phyloP scores from a whole-genome alignment of 2,888 invertebrate genomes.

The Campoplex capitator region DNA sequence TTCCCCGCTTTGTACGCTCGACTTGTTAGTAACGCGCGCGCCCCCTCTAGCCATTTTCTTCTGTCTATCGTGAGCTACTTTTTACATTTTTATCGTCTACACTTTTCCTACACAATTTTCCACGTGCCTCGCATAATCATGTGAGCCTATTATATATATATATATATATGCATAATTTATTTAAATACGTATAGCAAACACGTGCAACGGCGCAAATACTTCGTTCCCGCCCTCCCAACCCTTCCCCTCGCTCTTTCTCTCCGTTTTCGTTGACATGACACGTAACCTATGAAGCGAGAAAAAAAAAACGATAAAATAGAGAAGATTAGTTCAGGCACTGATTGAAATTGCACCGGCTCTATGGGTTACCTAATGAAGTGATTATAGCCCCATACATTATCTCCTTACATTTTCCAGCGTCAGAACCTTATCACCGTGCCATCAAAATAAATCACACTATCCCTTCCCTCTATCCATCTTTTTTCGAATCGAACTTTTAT shows the following conservation, averaged over 20 bases:
- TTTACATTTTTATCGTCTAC: conserved; percentile 35
- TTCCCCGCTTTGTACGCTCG: conserved; percentile 25
- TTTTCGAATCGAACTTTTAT: neutral
- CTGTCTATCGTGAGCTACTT: conserved; percentile 21
- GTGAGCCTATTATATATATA: neutral
- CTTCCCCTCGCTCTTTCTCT: neutral
- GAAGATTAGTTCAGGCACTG: conserved; percentile 43
- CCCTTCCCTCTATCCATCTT: neutral
- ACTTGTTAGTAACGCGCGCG: conserved; percentile 27
- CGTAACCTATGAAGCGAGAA: conserved; percentile 55
- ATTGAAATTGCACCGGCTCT: conserved; percentile 44
- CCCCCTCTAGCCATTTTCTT: conserved; percentile 2
- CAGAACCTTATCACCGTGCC: conserved; percentile 2
- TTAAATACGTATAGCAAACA: neutral
- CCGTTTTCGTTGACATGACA: conserved; percentile 17
- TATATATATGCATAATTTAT: conserved; percentile 6
- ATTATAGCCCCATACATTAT: conserved; percentile 21
- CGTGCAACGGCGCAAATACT: conserved; percentile 51
- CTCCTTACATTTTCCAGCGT: conserved; percentile 17
- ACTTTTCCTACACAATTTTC: conserved; percentile 42
- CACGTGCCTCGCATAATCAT: conserved; percentile 57
- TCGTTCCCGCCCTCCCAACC: neutral
- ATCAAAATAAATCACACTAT: conserved; percentile 14
- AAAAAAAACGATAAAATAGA: conserved; percentile 24
- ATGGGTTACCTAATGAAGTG: conserved; percentile 45